These are phyloP conservation scores for Pemphigus obesinymphae DNA, from an alignment of 1,140 invertebrate species.

Conservation along the genomic window DNA sequence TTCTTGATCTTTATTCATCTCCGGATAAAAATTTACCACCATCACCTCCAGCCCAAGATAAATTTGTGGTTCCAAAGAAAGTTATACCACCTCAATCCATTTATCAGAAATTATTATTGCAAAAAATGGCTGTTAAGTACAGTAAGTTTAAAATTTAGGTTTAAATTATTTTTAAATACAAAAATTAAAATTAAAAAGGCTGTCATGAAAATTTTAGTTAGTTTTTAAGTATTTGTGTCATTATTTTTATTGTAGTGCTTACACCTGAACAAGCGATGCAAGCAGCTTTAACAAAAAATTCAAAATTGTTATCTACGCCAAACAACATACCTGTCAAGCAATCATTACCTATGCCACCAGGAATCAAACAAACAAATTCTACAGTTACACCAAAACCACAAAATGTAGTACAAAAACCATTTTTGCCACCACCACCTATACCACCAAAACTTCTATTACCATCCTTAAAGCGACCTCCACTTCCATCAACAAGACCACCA, in stretches of 20 bases:
- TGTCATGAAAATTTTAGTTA: not conserved
- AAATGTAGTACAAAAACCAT: slow-evolving; percentile 22
- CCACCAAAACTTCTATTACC: slow-evolving; percentile 1
- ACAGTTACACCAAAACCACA: slow-evolving; percentile 1
- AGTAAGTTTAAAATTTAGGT: not conserved
- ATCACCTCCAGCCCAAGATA: slow-evolving; percentile 17
- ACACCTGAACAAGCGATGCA: slow-evolving; percentile 33
- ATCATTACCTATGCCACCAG: slow-evolving; percentile 33
- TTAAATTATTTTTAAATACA: not conserved
- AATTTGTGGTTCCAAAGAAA: slow-evolving; percentile 34
- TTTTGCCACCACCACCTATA: slow-evolving; percentile 24
- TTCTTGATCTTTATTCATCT: slow-evolving; percentile 77
- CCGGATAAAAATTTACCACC: slow-evolving; percentile 20
- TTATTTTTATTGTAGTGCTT: slow-evolving; percentile 33
- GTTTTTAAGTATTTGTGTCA: not conserved
- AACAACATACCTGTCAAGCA: not conserved
- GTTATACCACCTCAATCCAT: slow-evolving; percentile 26
- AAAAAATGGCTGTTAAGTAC: slow-evolving; percentile 36
- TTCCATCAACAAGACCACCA: slow-evolving; percentile 21
- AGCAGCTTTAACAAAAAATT: slow-evolving; percentile 30
- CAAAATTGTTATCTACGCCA: not conserved
- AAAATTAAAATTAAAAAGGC: not conserved
- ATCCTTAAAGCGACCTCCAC: slow-evolving; percentile 7
- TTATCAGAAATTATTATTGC: slow-evolving; percentile 36
- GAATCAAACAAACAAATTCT: slow-evolving; percentile 14